Conservation (phyloP, 1,140 invertebrate species). For the Schlechtendalia chinensis region DNA sequence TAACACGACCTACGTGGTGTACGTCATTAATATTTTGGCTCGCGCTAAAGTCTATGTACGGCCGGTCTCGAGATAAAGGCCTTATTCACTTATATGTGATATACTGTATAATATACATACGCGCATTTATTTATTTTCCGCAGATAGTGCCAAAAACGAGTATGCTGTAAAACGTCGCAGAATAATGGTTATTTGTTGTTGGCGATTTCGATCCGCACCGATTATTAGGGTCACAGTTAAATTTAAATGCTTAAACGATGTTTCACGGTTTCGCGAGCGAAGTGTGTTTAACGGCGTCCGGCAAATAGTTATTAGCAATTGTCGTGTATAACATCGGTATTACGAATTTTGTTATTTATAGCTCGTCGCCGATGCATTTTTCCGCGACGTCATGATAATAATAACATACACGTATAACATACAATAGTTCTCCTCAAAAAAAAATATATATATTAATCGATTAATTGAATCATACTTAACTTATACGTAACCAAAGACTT, state of each 20-base stretch:
- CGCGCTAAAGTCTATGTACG: not conserved
- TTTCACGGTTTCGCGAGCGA: constrained; percentile 20
- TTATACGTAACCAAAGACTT: no score
- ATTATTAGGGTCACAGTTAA: constrained; percentile 46
- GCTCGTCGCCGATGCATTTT: no score
- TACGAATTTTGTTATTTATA: constrained; percentile 16
- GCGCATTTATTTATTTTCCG: constrained; percentile 14
- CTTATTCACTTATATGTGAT: not conserved
- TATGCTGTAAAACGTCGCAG: not conserved
- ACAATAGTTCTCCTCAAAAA: no score
- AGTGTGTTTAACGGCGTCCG: constrained; percentile 2
- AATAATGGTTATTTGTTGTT: not conserved
- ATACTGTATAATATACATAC: not conserved
- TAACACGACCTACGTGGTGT: not conserved
- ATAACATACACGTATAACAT: no score
- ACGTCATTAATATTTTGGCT: constrained; percentile 8
- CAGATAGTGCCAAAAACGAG: not conserved
- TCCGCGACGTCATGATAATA: no score
- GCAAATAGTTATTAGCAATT: constrained; percentile 1
- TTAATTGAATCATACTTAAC: no score
- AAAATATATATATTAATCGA: no score
- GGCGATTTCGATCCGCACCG: constrained; percentile 35
- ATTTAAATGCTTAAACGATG: constrained; percentile 45
- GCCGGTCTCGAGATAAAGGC: not conserved
- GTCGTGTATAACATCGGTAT: not conserved